These are phyloP conservation scores for Troides aeacus DNA, from an alignment of 2,888 invertebrate genomes.

Conservation along the genomic window DNA sequence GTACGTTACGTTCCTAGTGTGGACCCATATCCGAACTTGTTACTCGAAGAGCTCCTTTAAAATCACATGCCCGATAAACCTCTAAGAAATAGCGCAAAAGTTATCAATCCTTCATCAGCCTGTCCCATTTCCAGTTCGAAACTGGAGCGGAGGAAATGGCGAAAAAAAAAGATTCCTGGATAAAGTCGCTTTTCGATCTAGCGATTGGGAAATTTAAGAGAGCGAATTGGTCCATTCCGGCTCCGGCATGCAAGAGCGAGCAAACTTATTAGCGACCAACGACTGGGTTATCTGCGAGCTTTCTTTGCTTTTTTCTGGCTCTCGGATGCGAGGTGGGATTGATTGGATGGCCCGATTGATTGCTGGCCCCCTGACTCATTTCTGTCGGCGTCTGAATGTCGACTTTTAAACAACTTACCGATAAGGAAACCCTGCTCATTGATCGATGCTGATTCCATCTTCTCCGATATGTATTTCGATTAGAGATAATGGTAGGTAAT, in stretches of 20 bases:
- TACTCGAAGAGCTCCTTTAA: not conserved
- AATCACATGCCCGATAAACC: conserved; percentile 15
- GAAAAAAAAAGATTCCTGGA: conserved; percentile 37
- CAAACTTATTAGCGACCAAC: conserved; percentile 71
- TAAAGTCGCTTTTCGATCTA: conserved; percentile 53
- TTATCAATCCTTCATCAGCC: conserved; percentile 27
- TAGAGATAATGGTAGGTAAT: too few species aligned
- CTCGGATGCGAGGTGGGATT: conserved; percentile 55
- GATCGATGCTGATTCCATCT: too few species aligned
- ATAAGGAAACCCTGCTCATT: conserved; percentile 3
- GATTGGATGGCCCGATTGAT: conserved; percentile 67
- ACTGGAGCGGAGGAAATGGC: conserved; percentile 29
- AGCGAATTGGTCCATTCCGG: conserved; percentile 68
- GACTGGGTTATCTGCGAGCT: conserved; percentile 53
- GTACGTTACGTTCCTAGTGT: too few species aligned
- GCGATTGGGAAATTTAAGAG: conserved; percentile 64
- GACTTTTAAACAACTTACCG: conserved; percentile 16
- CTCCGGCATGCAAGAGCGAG: conserved; percentile 72
- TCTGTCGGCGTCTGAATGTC: conserved; percentile 41
- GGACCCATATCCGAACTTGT: not conserved
- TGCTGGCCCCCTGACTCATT: conserved; percentile 62
- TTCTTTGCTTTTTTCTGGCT: conserved; percentile 73
- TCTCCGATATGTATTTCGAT: too few species aligned
- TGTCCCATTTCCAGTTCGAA: conserved; percentile 29
- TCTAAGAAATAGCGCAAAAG: conserved; percentile 13